Evolutionary conservation across 2,888 invertebrate genomes (phyloP).

Genomic region (Rhingia rostrata): DNA sequence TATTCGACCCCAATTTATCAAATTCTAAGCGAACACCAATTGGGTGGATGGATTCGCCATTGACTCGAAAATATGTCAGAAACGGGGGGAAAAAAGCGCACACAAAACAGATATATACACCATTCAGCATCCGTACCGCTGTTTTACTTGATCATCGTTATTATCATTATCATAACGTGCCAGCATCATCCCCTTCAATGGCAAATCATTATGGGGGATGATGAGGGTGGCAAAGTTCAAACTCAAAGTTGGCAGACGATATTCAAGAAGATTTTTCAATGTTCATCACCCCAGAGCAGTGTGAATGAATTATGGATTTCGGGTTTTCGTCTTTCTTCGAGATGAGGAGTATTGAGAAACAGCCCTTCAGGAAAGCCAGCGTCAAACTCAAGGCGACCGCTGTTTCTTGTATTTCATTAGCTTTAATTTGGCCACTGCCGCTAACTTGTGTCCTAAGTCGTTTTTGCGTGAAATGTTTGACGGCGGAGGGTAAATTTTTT

Average conservation of each 20-base stretch:
- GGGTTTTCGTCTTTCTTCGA: slow-evolving; percentile 54
- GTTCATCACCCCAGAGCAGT: slow-evolving; percentile 54
- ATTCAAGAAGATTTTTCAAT: slow-evolving; percentile 65
- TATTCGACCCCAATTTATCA: slow-evolving; percentile 72
- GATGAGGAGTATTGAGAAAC: slow-evolving; percentile 43
- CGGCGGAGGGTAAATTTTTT: slow-evolving; percentile 43
- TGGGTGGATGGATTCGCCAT: slow-evolving; percentile 60
- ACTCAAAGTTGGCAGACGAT: slow-evolving; percentile 51
- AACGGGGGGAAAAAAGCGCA: slow-evolving; percentile 17
- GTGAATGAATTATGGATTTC: slow-evolving; percentile 80
- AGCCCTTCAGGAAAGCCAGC: slow-evolving; percentile 24
- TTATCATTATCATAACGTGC: slow-evolving; percentile 74
- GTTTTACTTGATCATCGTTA: slow-evolving; percentile 74
- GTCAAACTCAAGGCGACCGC: slow-evolving; percentile 54
- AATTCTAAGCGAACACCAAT: slow-evolving; percentile 66
- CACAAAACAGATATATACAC: slow-evolving; percentile 17
- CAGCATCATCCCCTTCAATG: slow-evolving; percentile 20
- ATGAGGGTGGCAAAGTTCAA: slow-evolving; percentile 63
- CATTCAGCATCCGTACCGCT: slow-evolving; percentile 63
- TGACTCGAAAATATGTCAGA: slow-evolving; percentile 45
- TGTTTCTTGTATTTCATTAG: slow-evolving; percentile 73
- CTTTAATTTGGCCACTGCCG: slow-evolving; percentile 63
- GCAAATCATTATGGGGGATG: slow-evolving; percentile 42
- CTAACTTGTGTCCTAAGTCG: slow-evolving; percentile 58
- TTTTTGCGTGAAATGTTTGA: slow-evolving; percentile 55